phyloP scores from a whole-genome alignment of 2,113 vertebrate species.

The Oreocharis arfaki region DNA sequence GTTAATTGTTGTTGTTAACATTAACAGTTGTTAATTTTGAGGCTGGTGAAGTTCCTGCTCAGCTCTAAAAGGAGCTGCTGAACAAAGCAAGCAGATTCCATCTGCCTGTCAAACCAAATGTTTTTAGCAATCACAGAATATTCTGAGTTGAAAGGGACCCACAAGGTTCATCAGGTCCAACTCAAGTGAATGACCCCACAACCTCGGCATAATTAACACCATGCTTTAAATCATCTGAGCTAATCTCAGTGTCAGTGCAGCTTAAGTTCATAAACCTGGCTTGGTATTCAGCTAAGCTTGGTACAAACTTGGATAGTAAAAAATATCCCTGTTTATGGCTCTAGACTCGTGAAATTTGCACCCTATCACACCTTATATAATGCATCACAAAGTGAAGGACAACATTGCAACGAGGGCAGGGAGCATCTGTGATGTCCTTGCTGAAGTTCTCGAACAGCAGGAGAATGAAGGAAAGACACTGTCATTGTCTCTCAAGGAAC shows the following conservation, averaged over 20 bases:
- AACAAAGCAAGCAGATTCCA: rapidly evolving
- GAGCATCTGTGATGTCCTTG: background rate
- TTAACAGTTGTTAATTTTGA: background rate
- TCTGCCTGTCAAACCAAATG: background rate
- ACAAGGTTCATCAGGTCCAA: background rate
- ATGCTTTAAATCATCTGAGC: background rate
- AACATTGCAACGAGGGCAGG: background rate
- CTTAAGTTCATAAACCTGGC: background rate
- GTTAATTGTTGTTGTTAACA: too few relatives aligned
- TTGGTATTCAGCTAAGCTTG: background rate
- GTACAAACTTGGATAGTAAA: background rate
- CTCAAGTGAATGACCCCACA: background rate
- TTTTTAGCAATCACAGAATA: background rate
- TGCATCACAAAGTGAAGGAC: background rate
- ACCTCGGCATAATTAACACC: background rate
- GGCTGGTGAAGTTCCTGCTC: background rate
- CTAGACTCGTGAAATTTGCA: background rate
- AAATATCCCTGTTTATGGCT: background rate
- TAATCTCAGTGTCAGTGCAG: background rate
- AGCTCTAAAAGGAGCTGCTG: background rate
- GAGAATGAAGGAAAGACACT: background rate
- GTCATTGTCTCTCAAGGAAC: background rate
- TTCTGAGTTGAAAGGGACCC: background rate
- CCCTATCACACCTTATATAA: background rate
- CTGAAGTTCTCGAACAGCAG: background rate